These are phyloP conservation scores for Scolopax rusticola DNA, from an alignment of 2,797 vertebrate genomes.

Conservation along the genomic window DNA sequence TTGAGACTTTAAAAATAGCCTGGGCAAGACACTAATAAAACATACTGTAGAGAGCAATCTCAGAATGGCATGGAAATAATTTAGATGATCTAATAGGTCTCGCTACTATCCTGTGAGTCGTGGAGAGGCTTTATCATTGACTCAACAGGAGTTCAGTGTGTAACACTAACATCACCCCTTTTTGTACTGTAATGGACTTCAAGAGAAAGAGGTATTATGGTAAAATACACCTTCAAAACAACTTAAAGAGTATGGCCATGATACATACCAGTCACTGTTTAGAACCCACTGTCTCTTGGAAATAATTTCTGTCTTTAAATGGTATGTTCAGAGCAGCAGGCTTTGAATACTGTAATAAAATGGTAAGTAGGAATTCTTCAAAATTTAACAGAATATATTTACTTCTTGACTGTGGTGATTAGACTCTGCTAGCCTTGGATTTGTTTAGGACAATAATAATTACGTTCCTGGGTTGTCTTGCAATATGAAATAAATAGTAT, in stretches of 20 bases:
- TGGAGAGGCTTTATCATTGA: slow-evolving; percentile 14
- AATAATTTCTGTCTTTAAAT: background rate
- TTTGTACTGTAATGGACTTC: background rate
- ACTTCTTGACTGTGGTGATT: background rate
- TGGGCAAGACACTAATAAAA: slow-evolving; percentile 52
- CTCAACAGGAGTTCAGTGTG: background rate
- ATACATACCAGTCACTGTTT: background rate
- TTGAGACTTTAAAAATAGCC: slow-evolving; percentile 63
- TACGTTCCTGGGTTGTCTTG: background rate
- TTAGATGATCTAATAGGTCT: slow-evolving; percentile 62
- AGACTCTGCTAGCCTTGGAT: background rate
- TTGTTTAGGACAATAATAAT: background rate
- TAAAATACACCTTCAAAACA: background rate
- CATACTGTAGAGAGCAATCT: slow-evolving; percentile 35
- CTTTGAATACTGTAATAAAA: background rate
- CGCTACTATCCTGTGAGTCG: slow-evolving; percentile 8
- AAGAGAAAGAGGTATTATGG: background rate
- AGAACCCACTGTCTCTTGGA: background rate
- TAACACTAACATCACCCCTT: background rate
- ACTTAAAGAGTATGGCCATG: background rate
- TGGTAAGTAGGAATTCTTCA: background rate
- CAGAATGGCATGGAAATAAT: slow-evolving; percentile 64
- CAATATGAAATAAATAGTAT: background rate
- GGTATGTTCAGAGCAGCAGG: background rate
- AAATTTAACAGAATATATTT: background rate